These are phyloP conservation scores for Acrossocheilus wenchowensis DNA, from an alignment of 2,797 vertebrate species.

Conservation along the genomic window DNA sequence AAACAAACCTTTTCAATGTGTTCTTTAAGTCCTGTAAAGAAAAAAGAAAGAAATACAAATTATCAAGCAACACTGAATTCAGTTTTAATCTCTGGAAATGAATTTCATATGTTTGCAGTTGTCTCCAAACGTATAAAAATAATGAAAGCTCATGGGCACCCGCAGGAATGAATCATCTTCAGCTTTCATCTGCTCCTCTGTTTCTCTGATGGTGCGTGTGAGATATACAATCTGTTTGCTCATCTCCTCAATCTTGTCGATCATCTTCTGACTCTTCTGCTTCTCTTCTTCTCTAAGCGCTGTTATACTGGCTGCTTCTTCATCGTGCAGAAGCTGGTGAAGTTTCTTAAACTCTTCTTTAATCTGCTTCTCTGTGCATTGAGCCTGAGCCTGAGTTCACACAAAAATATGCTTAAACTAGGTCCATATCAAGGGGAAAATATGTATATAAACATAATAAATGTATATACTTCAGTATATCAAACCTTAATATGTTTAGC, in stretches of 20 bases:
- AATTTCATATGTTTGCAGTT: background rate
- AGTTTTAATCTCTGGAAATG: background rate
- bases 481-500: background rate
- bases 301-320: background rate
- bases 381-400: background rate
- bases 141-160: background rate
- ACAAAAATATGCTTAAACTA: no score
- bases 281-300: slow-evolving; percentile 12
- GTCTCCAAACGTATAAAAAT: background rate
- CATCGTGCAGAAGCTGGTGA: background rate
- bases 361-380: background rate
- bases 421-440: no score
- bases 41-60: background rate
- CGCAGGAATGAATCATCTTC: slow-evolving; percentile 20
- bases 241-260: slow-evolving; percentile 6
- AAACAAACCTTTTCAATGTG: background rate
- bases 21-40: background rate
- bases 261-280: slow-evolving; percentile 14
- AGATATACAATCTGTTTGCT: slow-evolving; percentile 14
- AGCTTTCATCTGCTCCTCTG: slow-evolving; percentile 17
- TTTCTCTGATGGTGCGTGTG: background rate
- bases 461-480: background rate
- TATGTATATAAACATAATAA: no score
- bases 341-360: background rate
- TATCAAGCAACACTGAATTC: background rate